Evolutionary conservation across 2,113 vertebrate genomes (phyloP), one percentile per base, ranked within the genome.

Genomic region (Dendropsophus ebraccatus): DNA sequence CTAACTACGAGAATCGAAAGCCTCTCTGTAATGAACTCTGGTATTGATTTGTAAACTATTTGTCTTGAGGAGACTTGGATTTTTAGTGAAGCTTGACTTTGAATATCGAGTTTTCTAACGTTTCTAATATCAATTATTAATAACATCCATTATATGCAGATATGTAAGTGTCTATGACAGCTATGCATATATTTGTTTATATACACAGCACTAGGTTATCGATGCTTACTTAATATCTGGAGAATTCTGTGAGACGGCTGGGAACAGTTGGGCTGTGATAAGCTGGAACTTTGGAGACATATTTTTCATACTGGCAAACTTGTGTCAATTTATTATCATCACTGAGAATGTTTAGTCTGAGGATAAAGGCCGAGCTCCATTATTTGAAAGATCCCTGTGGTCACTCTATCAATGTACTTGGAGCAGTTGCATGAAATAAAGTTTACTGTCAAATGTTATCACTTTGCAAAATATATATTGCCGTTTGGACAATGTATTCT

Each of bases 221-320:
- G 10, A 72, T 52, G 16, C 16, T n/a, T n/a, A n/a, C n/a, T n/a
- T n/a, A n/a, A n/a, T n/a, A n/a, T n/a, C 67, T 60, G 23, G 21
- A 74, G 11, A 60, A 35, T 83, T 73, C 35, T 72, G 50, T 30
- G 14, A n/a, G 52, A 74, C 69, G 74, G 37, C n/a, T 19, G 56
- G 25, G 25, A 76, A 62, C 62, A 47, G 76, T 49, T 75, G 52
- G 35, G 28, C 72, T 84, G 37, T 62, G 37, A 84, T 75, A 54
- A 75, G 72, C 12, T 75, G 52, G 54, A 84, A 47, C 54, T 75
- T 84, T 60, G 28, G 41, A 25, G 9, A 60, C 32, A 49, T 47
- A 17, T 75, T 60, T 32, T 21, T 75, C n/a, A 45, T 45, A 84
- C 35, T 84, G 82, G 69, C 82, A 83, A 74, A 16, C 8, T 17